phyloP scores from a whole-genome alignment of 1,140 invertebrate species.

The Magallana ariakensis region DNA sequence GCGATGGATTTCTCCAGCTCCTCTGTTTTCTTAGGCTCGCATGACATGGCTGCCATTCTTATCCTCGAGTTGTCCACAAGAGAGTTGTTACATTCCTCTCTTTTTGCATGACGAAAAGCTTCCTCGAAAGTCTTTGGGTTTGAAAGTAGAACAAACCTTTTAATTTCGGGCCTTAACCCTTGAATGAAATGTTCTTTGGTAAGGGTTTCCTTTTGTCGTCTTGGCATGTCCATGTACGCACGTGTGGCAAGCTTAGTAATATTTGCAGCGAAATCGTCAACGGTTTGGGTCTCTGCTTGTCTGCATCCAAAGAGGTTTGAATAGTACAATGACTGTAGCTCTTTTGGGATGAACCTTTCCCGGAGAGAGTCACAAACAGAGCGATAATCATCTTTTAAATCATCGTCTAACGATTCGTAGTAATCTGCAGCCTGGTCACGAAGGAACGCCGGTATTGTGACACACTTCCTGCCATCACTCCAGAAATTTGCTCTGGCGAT shows the following conservation, averaged over 20 bases:
- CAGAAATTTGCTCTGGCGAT: slow-evolving; percentile 20
- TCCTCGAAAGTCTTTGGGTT: not conserved
- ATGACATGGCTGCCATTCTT: not conserved
- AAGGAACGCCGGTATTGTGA: slow-evolving; percentile 18
- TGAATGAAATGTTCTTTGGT: slow-evolving; percentile 46
- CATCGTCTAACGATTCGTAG: slow-evolving; percentile 25
- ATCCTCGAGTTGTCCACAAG: not conserved
- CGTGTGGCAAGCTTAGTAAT: slow-evolving; percentile 17
- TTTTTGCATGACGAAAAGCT: slow-evolving; percentile 15
- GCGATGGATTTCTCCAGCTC: not conserved
- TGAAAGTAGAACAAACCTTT: slow-evolving; percentile 24
- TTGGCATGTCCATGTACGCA: slow-evolving; percentile 31
- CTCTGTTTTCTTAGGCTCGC: not conserved
- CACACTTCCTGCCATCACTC: not conserved
- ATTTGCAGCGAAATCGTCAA: slow-evolving; percentile 39
- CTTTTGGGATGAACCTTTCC: slow-evolving; percentile 26
- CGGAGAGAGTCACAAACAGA: not conserved
- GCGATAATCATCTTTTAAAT: not conserved
- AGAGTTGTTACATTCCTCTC: slow-evolving; percentile 25
- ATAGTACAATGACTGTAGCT: slow-evolving; percentile 44
- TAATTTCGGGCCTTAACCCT: slow-evolving; percentile 34
- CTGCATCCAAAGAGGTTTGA: slow-evolving; percentile 30
- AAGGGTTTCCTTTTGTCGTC: slow-evolving; percentile 34
- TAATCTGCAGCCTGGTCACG: slow-evolving; percentile 30
- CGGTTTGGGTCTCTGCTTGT: slow-evolving; percentile 37